Conservation (phyloP, 2,888 invertebrate species). For the Sisyra nigra region DNA sequence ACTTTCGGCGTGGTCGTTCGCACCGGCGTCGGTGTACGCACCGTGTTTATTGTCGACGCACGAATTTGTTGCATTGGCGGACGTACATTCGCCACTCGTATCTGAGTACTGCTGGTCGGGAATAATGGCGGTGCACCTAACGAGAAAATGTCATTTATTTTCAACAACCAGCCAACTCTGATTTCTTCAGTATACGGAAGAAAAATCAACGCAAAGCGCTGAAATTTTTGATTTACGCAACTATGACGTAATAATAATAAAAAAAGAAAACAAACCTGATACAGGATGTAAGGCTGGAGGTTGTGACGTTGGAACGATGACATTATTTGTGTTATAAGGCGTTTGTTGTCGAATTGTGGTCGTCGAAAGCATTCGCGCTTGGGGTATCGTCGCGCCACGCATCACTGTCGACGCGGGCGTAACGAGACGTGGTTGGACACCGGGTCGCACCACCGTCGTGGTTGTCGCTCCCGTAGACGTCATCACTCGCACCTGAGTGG, state of each 20-base stretch:
- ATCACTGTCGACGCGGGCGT: constrained; percentile 20
- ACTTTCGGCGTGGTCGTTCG: constrained; percentile 22
- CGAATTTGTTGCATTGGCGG: constrained; percentile 22
- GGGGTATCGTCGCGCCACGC: constrained; percentile 19
- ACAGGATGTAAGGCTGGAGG: constrained; percentile 29
- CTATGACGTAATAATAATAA: no score
- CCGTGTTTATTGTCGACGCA: constrained; percentile 29
- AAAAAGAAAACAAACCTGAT: constrained; percentile 19
- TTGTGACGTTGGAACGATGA: constrained; percentile 26
- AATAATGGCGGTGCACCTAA: constrained; percentile 12
- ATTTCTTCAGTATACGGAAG: no score
- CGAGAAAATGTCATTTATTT: not conserved
- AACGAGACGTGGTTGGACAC: constrained; percentile 38
- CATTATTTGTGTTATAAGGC: constrained; percentile 13
- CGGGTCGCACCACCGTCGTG: constrained; percentile 30
- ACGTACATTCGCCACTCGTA: constrained; percentile 20
- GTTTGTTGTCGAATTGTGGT: constrained; percentile 22
- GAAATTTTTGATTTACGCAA: no score
- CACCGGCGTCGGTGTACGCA: constrained; percentile 20
- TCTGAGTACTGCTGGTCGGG: constrained; percentile 13
- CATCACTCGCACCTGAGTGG: constrained; percentile 46
- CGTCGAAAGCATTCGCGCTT: constrained; percentile 21
- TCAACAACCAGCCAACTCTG: no score
- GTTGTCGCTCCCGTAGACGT: constrained; percentile 27
- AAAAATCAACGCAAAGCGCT: no score